These are phyloP conservation scores for Urocyon cinereoargenteus DNA, from an alignment of 2,797 vertebrate genomes.

Conservation along the genomic window DNA sequence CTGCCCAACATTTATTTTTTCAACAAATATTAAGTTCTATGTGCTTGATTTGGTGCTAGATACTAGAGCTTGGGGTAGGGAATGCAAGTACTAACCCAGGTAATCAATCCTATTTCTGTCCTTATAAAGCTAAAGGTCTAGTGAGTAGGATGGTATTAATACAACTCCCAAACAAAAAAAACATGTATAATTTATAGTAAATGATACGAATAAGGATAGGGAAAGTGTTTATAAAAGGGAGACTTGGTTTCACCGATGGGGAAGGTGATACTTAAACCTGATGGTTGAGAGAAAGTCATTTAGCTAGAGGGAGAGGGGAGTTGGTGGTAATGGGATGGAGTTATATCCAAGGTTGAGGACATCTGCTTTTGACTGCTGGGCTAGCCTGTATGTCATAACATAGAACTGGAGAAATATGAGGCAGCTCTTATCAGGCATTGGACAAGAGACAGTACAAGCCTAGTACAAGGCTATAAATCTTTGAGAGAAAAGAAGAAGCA, in stretches of 20 bases:
- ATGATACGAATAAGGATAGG: not conserved
- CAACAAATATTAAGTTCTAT: not conserved
- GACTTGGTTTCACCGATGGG: not conserved
- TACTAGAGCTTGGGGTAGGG: not conserved
- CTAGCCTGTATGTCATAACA: not conserved
- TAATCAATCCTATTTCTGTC: not conserved
- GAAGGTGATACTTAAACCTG: not conserved
- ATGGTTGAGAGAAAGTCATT: not conserved
- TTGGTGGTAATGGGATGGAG: not conserved
- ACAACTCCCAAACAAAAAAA: not conserved
- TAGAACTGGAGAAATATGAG: constrained; percentile 1
- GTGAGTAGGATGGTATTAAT: constrained; percentile 22
- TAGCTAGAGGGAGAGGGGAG: not conserved
- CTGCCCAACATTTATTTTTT: not conserved
- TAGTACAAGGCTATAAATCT: not conserved
- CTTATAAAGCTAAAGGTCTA: not conserved
- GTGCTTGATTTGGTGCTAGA: not conserved
- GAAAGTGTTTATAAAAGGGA: not conserved
- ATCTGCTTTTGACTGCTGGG: not conserved
- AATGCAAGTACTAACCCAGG: not conserved
- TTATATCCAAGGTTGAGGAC: not conserved
- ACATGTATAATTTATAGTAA: constrained; percentile 9
- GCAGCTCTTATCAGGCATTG: not conserved
- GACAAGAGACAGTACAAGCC: not conserved
- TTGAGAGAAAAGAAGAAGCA: not conserved